Base-by-base conservation (phyloP, 2,888 invertebrate genomes). In the Nomada fucata region DNA sequence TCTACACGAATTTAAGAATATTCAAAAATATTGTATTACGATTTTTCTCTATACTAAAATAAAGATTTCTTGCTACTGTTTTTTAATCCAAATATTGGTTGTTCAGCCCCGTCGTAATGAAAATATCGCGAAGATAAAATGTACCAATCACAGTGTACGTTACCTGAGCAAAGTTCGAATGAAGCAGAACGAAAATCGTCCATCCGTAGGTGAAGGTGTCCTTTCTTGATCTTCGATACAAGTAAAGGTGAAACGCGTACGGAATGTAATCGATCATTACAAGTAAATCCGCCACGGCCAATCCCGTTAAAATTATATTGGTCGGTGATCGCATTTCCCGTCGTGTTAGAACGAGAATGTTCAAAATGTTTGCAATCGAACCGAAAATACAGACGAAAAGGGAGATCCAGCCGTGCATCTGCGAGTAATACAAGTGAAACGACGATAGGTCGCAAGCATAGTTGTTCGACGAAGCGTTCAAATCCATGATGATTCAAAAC, bases 231-330 rank as follows among this genome's bases (percentile, higher is more conserved):
- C 94, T 65, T 86, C 92, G 69, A 86, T 96, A 95, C 80, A 97
- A 95, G 90, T 97, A 97, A 93, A 96, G 96, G 93, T 98, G 97
- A 72, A 97, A 95, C 2, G 97, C 96, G 93, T 97, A 98, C 0
- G 98, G 98, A 84, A 99, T 97, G 94, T 98, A 99, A 90, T 98
- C 98, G 90, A 98, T 95, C 97, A 99, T 98, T 20, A 98, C 98
- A n/a, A 98, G 95, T 50, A 99, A 95, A 93, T 99, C 99, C 20
- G 98, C 98, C 11, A 98, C 96, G 0, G 99, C 99, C 47, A 98
- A 95, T 7, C 97, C 97, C 0, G 98, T 98, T 57, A 99, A 95
- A 79, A 99, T 98, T 70, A 97, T 96, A 94, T 99, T 99, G 44
- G 98, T 98, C 3, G 98, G 97, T 78, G 98, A 97, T 83, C 96